These are phyloP conservation scores for Papilio polyxenes DNA, from an alignment of 1,140 invertebrate species.

Conservation along the genomic window DNA sequence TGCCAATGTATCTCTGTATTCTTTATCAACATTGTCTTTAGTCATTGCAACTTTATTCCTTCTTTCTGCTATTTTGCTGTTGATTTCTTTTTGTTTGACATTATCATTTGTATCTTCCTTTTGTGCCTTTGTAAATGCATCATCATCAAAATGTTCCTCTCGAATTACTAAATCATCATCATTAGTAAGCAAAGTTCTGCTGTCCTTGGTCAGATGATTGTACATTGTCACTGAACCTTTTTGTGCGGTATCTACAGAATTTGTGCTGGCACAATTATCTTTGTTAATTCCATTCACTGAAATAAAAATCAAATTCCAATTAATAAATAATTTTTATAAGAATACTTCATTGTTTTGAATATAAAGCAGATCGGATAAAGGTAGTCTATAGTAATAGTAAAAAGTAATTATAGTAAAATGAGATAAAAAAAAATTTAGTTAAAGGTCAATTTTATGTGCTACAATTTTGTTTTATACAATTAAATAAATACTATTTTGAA, in stretches of 20 bases:
- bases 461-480: not conserved
- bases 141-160: slow-evolving; percentile 56
- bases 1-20: slow-evolving; percentile 71
- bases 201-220: slow-evolving; percentile 69
- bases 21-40: slow-evolving; percentile 73
- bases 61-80: slow-evolving; percentile 55
- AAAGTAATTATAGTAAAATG: not conserved
- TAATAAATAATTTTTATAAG: not conserved
- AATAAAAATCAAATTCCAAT: slow-evolving; percentile 5
- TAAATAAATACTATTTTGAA: not conserved
- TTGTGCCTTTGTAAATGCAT: slow-evolving; percentile 71
- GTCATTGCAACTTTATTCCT: slow-evolving; percentile 68
- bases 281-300: slow-evolving; percentile 52
- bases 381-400: too few relatives aligned
- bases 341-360: not conserved
- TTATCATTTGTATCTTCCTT: slow-evolving; percentile 55
- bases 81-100: slow-evolving; percentile 49
- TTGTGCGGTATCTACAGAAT: slow-evolving; percentile 41
- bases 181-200: slow-evolving; percentile 51
- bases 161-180: slow-evolving; percentile 58
- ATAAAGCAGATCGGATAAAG: not conserved
- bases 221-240: slow-evolving; percentile 66
- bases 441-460: not conserved
- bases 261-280: slow-evolving; percentile 48
- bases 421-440: not conserved